Base-by-base conservation (phyloP, 2,888 invertebrate genomes). In the Coelinius sp. region DNA sequence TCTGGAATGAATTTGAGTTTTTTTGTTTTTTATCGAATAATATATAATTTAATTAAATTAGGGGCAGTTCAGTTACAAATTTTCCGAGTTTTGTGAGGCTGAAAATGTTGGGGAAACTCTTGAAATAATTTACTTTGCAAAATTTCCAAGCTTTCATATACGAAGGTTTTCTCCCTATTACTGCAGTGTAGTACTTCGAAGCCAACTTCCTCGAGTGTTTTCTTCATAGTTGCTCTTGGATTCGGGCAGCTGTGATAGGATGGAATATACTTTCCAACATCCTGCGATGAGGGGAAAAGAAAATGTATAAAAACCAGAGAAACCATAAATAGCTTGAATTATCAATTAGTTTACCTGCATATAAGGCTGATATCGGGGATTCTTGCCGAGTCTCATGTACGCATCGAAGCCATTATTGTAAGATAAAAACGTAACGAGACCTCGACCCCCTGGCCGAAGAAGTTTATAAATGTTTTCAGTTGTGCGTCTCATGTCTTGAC, bases 401-500 rank as follows among this genome's bases (percentile, higher is more conserved):
- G 93, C 90, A 44, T 93, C 91, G 82, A 91, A 95, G 6, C 94
- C 90, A 0, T 92, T 92, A 86, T 92, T 92, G 72, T 90, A 90
- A 0, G 93, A 93, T 27, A 94, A 85, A 80, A 94, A 94, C 17
- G 92, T 90, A 1, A 95, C 83, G 10, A 95, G 85, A 62, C 92
- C 91, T 79, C 93, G 92, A 0, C 95, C 95, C 3, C 91, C 92
- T 0, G 91, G 91, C 72, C 89, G 89, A n/a, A 95, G 86, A 66
- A 95, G 84, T 38, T 91, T 88, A 85, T 90, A 91, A 67, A 95
- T 92, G 81, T 93, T 94, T 69, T 88, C 88, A 68, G 93, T 89
- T 0, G 92, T 93, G 79, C 89, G 93, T 93, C 91, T 90, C 85
- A 93, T 92, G 82, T 94, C 90, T 77, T 91, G 91, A 35, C 95